A percentile compares a stretch with the other conserved stretches of the same genome.
Evolutionary conservation across 1,140 invertebrate genomes (phyloP).

Genomic region (Lucilia cuprina): DNA sequence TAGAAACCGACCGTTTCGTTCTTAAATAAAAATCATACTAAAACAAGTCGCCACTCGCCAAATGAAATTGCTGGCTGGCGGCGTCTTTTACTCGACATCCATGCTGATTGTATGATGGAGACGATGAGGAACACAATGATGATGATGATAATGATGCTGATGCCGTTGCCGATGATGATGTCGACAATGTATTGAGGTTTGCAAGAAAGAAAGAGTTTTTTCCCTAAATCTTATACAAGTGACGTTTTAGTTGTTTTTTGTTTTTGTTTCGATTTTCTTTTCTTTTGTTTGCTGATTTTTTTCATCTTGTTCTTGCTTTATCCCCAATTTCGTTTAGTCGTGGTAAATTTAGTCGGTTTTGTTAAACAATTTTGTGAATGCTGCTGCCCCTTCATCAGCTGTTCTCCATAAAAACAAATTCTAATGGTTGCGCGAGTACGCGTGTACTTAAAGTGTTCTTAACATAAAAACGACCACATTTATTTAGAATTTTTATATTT

Average conservation of each 20-base stretch:
- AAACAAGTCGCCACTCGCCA: conserved; percentile 37
- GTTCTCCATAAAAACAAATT: neutral
- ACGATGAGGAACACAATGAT: conserved; percentile 18
- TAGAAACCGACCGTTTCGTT: conserved; percentile 31
- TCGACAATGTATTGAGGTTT: neutral
- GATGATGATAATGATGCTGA: no score
- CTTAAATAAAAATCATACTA: conserved; percentile 40
- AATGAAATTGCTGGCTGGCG: conserved; percentile 1
- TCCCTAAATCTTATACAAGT: neutral
- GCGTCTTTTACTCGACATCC: neutral
- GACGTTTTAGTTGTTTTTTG: neutral
- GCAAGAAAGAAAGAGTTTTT: neutral
- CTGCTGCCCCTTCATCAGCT: neutral
- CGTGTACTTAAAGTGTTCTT: neutral
- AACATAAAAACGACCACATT: neutral
- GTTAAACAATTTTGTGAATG: neutral
- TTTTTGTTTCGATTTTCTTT: neutral
- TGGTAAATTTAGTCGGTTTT: neutral
- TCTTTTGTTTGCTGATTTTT: neutral
- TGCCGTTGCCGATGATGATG: neutral
- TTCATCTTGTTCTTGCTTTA: neutral
- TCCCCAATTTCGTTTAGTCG: neutral
- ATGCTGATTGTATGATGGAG: neutral
- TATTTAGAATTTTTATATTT: neutral
- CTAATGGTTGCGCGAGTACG: neutral